Conservation (phyloP, 2,888 invertebrate genomes). For the Rapana venosa region DNA sequence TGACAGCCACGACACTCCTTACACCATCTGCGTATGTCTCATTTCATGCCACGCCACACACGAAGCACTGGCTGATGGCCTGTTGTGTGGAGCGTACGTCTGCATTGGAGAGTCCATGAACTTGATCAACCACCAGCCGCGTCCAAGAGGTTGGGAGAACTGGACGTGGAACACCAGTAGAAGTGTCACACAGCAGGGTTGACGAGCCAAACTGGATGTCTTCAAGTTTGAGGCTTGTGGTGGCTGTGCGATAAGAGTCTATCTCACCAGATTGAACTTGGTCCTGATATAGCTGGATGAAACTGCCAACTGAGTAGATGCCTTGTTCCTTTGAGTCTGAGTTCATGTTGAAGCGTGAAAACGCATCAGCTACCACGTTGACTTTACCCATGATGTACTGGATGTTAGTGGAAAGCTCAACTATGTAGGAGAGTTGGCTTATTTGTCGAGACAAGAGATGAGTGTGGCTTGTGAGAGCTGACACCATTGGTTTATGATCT, state of each 20-base stretch:
- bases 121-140: slow-evolving; percentile 29
- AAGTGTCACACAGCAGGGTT: slow-evolving; percentile 31
- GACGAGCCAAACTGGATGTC: slow-evolving; percentile 31
- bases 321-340: background rate
- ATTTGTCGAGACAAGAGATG: slow-evolving; percentile 42
- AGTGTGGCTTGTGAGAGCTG: slow-evolving; percentile 24
- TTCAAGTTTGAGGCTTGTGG: slow-evolving; percentile 40
- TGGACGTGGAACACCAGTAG: slow-evolving; percentile 32
- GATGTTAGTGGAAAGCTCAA: slow-evolving; percentile 40
- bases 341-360: slow-evolving; percentile 36
- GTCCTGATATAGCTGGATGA: slow-evolving; percentile 14
- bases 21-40: slow-evolving; percentile 41
- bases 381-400: slow-evolving; percentile 40
- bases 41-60: slow-evolving; percentile 41
- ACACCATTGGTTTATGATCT: slow-evolving; percentile 35
- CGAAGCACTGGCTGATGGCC: slow-evolving; percentile 20
- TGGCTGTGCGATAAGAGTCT: slow-evolving; percentile 35
- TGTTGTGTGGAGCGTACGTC: slow-evolving; percentile 36
- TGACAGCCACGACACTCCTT: slow-evolving; percentile 39
- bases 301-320: slow-evolving; percentile 25
- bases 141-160: slow-evolving; percentile 38
- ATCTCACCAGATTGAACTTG: slow-evolving; percentile 40
- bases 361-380: slow-evolving; percentile 40
- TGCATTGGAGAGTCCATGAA: slow-evolving; percentile 40
- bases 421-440: slow-evolving; percentile 34